phyloP scores from a whole-genome alignment of 2,113 vertebrate genomes.

The Microtus ochrogaster region DNA sequence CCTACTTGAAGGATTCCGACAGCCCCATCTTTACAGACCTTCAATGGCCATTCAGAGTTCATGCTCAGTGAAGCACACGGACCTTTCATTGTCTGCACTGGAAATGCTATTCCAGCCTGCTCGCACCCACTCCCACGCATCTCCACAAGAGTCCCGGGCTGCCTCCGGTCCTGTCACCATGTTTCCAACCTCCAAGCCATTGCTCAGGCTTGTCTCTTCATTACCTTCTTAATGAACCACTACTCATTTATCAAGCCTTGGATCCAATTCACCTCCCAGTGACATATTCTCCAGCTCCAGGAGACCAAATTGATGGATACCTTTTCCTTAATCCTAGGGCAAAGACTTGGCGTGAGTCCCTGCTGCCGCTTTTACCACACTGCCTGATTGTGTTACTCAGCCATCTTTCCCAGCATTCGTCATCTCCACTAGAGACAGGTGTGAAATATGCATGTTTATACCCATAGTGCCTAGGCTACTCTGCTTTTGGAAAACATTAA shows the following conservation, averaged over 20 bases:
- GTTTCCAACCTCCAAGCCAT: constrained; percentile 3
- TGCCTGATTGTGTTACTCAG: background rate
- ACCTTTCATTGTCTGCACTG: background rate
- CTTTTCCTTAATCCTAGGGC: background rate
- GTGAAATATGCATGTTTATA: background rate
- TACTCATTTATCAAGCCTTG: constrained; percentile 12
- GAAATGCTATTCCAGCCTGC: background rate
- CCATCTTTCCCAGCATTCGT: background rate
- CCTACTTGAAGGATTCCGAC: background rate
- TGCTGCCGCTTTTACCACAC: background rate
- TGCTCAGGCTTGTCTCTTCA: constrained; percentile 34
- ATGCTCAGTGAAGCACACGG: background rate
- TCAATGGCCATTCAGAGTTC: fast-evolving
- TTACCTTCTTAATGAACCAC: constrained; percentile 63
- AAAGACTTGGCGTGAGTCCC: background rate
- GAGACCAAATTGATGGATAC: background rate
- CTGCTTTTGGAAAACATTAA: background rate
- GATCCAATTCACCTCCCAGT: background rate
- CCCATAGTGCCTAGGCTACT: background rate
- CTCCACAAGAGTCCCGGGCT: background rate
- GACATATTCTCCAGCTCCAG: background rate
- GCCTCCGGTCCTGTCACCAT: background rate
- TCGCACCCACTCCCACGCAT: fast-evolving
- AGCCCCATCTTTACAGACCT: background rate
- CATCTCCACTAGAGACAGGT: background rate